Evolutionary conservation across 2,888 invertebrate species (phyloP).

Genomic region (Nasonia oneida): DNA sequence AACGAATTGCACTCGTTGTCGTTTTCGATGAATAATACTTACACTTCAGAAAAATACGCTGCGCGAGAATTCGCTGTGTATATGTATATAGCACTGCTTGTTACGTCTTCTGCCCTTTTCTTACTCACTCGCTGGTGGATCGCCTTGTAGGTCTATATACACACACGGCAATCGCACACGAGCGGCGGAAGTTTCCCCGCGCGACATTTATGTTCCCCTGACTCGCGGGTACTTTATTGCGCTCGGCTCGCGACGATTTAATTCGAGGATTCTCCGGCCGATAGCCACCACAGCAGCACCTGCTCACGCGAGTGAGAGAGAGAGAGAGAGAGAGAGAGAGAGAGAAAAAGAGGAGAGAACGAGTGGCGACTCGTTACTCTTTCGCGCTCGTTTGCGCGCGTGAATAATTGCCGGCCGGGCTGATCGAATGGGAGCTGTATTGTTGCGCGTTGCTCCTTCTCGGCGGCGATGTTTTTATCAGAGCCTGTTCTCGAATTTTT

Average conservation of each 20-base stretch:
- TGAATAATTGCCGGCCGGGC: slow-evolving; percentile 39
- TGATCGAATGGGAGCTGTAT: not conserved
- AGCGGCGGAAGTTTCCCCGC: slow-evolving; percentile 12
- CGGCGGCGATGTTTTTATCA: not conserved
- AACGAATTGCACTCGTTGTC: not conserved
- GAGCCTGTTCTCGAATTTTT: not conserved
- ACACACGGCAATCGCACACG: not conserved
- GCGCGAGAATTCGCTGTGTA: not conserved
- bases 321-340: not conserved
- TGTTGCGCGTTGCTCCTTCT: not conserved
- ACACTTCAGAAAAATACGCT: not conserved
- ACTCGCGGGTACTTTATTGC: slow-evolving; percentile 15
- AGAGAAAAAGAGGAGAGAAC: not conserved
- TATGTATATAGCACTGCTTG: too few relatives aligned
- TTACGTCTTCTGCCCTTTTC: not conserved
- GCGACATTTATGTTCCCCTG: slow-evolving; percentile 30
- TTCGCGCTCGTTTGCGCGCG: slow-evolving; percentile 22
- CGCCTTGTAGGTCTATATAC: not conserved
- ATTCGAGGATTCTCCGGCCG: slow-evolving; percentile 34
- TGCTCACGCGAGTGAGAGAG: not conserved
- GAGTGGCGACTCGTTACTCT: slow-evolving; percentile 22
- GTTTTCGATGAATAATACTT: not conserved
- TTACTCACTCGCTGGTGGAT: not conserved
- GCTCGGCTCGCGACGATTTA: slow-evolving; percentile 31
- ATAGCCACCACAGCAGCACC: not conserved